phyloP scores from a whole-genome alignment of 2,113 vertebrate genomes.

The Hydrochoerus hydrochaeris region DNA sequence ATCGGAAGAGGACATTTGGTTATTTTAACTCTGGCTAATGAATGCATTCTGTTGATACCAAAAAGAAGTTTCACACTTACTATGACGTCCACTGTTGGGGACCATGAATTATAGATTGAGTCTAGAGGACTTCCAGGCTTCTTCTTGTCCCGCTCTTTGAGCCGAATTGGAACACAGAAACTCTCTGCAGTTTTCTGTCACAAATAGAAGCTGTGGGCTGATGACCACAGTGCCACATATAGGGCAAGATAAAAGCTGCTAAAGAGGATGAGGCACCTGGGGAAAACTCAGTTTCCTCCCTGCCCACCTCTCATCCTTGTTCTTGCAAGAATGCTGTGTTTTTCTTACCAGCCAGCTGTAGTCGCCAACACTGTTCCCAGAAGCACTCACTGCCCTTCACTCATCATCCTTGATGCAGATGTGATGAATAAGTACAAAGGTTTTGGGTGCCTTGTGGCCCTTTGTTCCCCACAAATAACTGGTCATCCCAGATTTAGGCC shows the following conservation, averaged over 20 bases:
- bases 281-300: not conserved
- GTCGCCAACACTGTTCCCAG: not conserved
- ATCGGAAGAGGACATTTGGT: not conserved
- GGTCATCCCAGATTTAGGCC: not conserved
- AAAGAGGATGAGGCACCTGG: not conserved
- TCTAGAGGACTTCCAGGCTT: not conserved
- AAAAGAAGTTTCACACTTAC: not conserved
- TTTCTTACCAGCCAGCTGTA: not conserved
- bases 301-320: not conserved
- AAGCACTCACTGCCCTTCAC: not conserved
- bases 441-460: not conserved
- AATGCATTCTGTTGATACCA: not conserved
- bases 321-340: not conserved
- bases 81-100: not conserved
- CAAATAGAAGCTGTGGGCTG: not conserved
- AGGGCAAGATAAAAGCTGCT: not conserved
- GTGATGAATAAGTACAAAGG: not conserved
- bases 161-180: not conserved
- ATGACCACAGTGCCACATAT: not conserved
- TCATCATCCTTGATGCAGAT: not conserved
- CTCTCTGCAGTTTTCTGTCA: not conserved
- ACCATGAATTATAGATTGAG: not conserved
- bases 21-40: slow-evolving; percentile 59
- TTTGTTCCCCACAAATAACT: not conserved
- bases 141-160: not conserved